Evolutionary conservation across 2,113 vertebrate species (phyloP).

Genomic region (Neodontobutis hainanensis): DNA sequence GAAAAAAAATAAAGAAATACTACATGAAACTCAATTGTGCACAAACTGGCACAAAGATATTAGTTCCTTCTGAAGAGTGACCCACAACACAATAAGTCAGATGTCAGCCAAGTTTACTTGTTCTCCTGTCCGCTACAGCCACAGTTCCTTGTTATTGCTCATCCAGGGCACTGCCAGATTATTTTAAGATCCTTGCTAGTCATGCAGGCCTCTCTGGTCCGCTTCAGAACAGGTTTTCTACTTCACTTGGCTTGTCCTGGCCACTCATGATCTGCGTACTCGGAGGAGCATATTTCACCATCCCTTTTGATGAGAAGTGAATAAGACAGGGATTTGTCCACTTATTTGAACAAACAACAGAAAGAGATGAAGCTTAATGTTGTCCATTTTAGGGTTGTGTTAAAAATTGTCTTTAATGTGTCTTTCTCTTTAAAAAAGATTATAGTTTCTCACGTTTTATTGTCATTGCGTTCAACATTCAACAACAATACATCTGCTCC

Average conservation of each 20-base stretch:
- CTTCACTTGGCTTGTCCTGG: conserved; percentile 36
- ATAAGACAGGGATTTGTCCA: conserved; percentile 48
- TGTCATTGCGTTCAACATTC: neutral
- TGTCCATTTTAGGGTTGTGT: no score
- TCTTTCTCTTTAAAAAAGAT: no score
- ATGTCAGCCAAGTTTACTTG: conserved; percentile 24
- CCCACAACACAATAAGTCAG: conserved; percentile 6
- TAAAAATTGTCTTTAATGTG: no score
- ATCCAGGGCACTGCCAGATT: conserved; percentile 42
- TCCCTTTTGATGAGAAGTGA: conserved; percentile 24
- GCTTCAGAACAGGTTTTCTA: conserved; percentile 62
- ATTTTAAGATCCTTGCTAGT: conserved; percentile 46
- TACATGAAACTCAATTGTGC: conserved; percentile 1
- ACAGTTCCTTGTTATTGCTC: conserved; percentile 22
- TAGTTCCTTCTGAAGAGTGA: conserved; percentile 6
- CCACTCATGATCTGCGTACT: conserved; percentile 27
- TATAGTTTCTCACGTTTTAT: no score
- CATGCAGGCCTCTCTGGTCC: conserved; percentile 20
- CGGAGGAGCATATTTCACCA: conserved; percentile 19
- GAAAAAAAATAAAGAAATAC: no score
- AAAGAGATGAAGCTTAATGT: conserved; percentile 34
- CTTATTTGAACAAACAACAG: conserved; percentile 46
- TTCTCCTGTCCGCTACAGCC: neutral
- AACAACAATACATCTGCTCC: neutral
- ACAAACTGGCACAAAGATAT: neutral